Evolutionary conservation across 2,113 vertebrate species (phyloP).

Genomic region (Lophura nycthemera): DNA sequence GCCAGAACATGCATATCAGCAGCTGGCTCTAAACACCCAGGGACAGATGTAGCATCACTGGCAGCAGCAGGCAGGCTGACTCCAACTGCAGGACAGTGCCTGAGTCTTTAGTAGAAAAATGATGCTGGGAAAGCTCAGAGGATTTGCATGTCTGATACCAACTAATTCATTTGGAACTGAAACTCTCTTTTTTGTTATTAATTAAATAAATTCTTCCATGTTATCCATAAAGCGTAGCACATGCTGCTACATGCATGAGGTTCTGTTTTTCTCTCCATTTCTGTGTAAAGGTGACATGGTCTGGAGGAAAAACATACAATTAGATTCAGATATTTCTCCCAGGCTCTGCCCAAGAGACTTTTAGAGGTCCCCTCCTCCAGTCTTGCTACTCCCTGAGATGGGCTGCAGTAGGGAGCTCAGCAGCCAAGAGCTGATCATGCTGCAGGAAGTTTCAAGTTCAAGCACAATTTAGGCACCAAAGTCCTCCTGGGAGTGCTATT

Average conservation of each 20-base stretch:
- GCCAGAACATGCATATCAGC: not conserved
- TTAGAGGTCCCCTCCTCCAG: not conserved
- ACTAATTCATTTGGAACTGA: not conserved
- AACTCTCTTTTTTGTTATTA: not conserved
- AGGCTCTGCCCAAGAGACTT: not conserved
- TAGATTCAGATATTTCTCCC: not conserved
- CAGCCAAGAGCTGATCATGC: accelerated
- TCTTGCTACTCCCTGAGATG: not conserved
- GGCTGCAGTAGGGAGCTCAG: not conserved
- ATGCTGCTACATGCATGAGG: not conserved
- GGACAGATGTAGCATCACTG: not conserved
- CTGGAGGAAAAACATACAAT: not conserved
- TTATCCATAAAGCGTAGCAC: not conserved
- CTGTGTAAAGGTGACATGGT: not conserved
- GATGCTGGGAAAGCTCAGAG: not conserved
- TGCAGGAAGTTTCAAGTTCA: not conserved
- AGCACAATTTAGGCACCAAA: not conserved
- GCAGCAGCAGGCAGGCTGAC: not conserved
- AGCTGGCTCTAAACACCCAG: slow-evolving; percentile 22
- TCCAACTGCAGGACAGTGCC: not conserved
- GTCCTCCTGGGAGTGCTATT: not conserved
- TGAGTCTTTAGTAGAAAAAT: not conserved
- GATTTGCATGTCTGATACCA: not conserved
- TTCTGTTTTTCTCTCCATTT: not conserved
- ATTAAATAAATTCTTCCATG: not conserved